Evolutionary conservation across 1,140 invertebrate species (phyloP).

Genomic region (Pemphigus obesinymphae): DNA sequence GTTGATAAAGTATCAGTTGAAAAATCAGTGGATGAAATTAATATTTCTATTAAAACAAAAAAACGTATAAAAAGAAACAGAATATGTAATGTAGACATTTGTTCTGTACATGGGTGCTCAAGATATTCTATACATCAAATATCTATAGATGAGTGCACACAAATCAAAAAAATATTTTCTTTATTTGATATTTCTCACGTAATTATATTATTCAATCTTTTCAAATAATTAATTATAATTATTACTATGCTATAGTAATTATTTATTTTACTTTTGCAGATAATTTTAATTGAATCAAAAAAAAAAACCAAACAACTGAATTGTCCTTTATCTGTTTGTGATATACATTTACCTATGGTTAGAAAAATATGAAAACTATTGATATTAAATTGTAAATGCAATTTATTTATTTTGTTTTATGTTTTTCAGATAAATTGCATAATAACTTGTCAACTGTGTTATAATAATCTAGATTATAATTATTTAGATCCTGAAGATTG

Average conservation of each 20-base stretch:
- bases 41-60: neutral
- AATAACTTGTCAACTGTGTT: neutral
- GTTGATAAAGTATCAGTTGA: neutral
- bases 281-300: neutral
- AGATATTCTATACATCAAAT: neutral
- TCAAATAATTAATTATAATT: neutral
- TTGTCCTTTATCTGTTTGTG: neutral
- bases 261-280: neutral
- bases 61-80: neutral
- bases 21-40: neutral
- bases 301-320: neutral
- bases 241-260: neutral
- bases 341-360: neutral
- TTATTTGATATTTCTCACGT: neutral
- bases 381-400: neutral
- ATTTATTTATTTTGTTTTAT: no score
- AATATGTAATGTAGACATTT: neutral
- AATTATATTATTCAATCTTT: neutral
- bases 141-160: neutral
- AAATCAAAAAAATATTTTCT: neutral
- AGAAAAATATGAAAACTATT: neutral
- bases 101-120: neutral
- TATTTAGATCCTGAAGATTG: neutral
- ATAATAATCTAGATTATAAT: neutral
- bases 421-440: neutral